A percentile compares a stretch with the other conserved stretches of the same genome.
phyloP scores from a whole-genome alignment of 2,888 invertebrate genomes.

The Microctonus brassicae region DNA sequence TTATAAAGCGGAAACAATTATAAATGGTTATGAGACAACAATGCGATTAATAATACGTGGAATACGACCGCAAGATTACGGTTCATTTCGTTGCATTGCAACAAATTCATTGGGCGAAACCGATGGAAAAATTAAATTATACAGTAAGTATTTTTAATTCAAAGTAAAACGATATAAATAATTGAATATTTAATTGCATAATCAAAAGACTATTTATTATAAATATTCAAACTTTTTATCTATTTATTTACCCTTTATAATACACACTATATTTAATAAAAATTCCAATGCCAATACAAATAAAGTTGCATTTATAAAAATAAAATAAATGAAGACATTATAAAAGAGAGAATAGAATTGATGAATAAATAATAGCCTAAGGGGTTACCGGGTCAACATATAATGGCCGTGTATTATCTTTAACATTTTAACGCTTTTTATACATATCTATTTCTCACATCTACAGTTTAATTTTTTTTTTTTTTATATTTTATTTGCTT shows the following conservation, averaged over 20 bases:
- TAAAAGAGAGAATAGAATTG: not conserved
- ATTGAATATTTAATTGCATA: too few relatives aligned
- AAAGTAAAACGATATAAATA: too few relatives aligned
- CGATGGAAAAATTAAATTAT: constrained; percentile 70
- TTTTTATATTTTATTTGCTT: not conserved
- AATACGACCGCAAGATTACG: constrained; percentile 67
- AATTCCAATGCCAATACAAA: not conserved
- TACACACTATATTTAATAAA: too few relatives aligned
- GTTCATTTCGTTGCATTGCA: constrained; percentile 69
- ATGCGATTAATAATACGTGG: constrained; percentile 69
- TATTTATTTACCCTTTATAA: too few relatives aligned
- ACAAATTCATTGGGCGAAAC: constrained; percentile 72
- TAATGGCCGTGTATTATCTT: not conserved
- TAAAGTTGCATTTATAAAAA: not conserved
- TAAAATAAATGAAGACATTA: not conserved
- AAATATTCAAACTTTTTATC: too few relatives aligned
- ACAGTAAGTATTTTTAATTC: too few relatives aligned
- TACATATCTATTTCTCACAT: not conserved
- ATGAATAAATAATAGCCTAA: not conserved
- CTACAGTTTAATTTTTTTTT: not conserved
- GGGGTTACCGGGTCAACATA: not conserved
- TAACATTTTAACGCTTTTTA: not conserved
- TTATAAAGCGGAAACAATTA: constrained; percentile 65
- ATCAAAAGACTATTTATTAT: too few relatives aligned
- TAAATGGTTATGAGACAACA: constrained; percentile 62